Base-by-base conservation (phyloP, 2,797 vertebrate genomes). In the Myotis daubentonii region DNA sequence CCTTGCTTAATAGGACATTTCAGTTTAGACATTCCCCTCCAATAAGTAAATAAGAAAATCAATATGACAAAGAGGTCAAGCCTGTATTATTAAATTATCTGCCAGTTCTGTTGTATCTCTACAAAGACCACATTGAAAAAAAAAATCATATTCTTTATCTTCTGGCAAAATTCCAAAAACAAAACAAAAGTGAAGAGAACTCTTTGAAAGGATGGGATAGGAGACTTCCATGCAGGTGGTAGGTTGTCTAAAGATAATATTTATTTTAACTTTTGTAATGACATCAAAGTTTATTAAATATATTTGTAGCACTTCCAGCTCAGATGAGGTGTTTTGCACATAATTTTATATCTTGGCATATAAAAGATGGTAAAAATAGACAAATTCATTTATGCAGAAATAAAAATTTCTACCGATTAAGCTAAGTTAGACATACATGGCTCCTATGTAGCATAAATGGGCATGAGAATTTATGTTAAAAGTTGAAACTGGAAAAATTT, bases 11-110 rank as follows among this genome's bases (percentile, higher is more conserved):
- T 72, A 93, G 82, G 33, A 83, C 36, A 93, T 90, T 65, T 86
- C 25, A 94, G 4, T 87, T 12, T 84, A 55, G 44, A 88, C 28
- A 86, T 89, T 96, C 51, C 28, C 11, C 51, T 92, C 36, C 70
- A 62, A 33, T 72, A 95, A 95, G 75, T 95, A 96, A 96, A 92
- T 94, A 92, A 97, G 95, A 94, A 88, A 95, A 93, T 96, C 78
- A 87, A 94, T 94, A 90, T 51, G 91, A 95, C 89, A 95, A 95
- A 95, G 60, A 84, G 83, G 89, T 96, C 89, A 89, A 94, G 17
- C 65, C 70, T 78, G 53, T 71, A 70, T 95, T 96, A 96, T 91
- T 96, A 92, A 94, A 89, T 95, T 96, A 93, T 91, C 87, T 91
- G 28, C 93, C 30, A 5, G 75, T 75, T 74, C 2, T 0, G 82